Conservation (phyloP, 2,797 vertebrate genomes). For the Tolypeutes matacus region DNA sequence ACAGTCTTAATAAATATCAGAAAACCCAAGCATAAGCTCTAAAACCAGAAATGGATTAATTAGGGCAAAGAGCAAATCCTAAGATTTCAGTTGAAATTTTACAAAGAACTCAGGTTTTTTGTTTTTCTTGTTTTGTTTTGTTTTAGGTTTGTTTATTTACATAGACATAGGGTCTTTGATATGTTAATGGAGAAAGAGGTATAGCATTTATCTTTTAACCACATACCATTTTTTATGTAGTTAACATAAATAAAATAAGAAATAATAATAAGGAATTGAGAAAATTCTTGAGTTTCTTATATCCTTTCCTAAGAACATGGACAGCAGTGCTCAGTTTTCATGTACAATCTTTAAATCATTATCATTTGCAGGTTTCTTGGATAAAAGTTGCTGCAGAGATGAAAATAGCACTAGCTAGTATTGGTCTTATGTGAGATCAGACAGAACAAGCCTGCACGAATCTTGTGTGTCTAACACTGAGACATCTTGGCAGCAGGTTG, state of each 20-base stretch:
- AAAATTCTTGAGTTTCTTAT: neutral
- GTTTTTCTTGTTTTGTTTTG: neutral
- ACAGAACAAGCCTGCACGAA: neutral
- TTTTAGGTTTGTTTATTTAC: neutral
- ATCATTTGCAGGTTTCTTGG: neutral
- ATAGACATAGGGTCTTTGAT: neutral
- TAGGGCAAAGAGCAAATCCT: neutral
- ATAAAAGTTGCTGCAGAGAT: constrained; percentile 26
- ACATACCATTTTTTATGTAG: neutral
- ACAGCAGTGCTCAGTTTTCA: neutral
- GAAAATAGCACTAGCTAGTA: neutral
- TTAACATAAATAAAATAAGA: constrained; percentile 14
- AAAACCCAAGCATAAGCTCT: neutral
- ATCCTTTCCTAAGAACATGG: neutral
- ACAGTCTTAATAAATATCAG: neutral
- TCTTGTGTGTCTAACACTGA: neutral
- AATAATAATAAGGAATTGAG: constrained; percentile 6
- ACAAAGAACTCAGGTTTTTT: neutral
- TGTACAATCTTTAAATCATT: neutral
- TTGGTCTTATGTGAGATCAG: neutral
- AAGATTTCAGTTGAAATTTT: neutral
- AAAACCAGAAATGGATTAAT: neutral
- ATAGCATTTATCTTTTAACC: neutral
- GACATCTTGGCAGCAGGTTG: no score
- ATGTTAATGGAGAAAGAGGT: neutral